These are phyloP conservation scores for Galagoides demidoff DNA, from an alignment of 2,797 vertebrate species.

Conservation along the genomic window DNA sequence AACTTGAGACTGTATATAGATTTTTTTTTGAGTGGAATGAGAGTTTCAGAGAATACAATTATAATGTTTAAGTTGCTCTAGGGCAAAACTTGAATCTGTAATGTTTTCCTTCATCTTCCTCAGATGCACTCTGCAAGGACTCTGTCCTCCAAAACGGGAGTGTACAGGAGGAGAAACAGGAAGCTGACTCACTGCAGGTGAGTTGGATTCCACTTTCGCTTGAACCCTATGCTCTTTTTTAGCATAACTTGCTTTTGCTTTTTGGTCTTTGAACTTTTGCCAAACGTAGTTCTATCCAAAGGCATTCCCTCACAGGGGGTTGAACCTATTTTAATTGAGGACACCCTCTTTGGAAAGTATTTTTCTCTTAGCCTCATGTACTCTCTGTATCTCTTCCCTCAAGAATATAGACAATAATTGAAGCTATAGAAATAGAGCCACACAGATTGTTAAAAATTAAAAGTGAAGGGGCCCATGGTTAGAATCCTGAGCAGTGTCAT, in stretches of 20 bases:
- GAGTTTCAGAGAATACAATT: background rate
- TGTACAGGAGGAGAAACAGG: background rate
- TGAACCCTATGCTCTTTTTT: background rate
- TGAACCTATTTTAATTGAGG: background rate
- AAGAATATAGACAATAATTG: constrained; percentile 5
- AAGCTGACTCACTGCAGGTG: constrained; percentile 51
- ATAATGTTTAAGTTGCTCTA: background rate
- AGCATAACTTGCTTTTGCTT: background rate
- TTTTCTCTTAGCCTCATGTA: background rate
- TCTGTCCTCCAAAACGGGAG: constrained; percentile 4
- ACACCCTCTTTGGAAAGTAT: background rate
- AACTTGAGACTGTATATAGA: background rate
- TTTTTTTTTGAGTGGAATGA: background rate
- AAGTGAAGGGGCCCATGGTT: background rate
- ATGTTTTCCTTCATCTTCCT: constrained; percentile 44
- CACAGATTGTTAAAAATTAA: background rate
- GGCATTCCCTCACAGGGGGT: background rate
- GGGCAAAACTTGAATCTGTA: background rate
- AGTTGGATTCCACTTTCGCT: background rate
- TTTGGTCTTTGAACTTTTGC: constrained; percentile 36
- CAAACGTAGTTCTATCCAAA: constrained; percentile 1
- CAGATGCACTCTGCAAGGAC: background rate
- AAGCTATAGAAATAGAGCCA: background rate
- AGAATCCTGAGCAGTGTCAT: background rate
- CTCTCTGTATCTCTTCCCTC: background rate